Percentiles rank a stretch among this genome's conserved stretches.
Evolutionary conservation across 2,797 vertebrate genomes (phyloP).

Genomic region (Dicrostonyx torquatus): DNA sequence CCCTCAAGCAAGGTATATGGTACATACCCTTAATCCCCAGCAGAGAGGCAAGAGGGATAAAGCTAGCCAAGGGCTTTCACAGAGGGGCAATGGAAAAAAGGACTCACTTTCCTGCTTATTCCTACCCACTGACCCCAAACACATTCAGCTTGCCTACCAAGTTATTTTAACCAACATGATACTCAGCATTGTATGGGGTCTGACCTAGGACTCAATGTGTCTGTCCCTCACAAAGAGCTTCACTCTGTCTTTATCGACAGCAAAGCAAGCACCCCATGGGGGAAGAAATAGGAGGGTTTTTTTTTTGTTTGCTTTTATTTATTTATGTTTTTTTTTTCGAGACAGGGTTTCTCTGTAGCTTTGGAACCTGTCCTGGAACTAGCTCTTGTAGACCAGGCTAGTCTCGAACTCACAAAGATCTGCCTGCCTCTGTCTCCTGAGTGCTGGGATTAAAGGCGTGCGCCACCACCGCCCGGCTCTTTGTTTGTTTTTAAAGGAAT

Average conservation of each 20-base stretch:
- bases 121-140: not conserved
- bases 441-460: too few relatives aligned
- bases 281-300: too few relatives aligned
- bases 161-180: too few relatives aligned
- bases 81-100: not conserved
- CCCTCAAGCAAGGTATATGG: not conserved
- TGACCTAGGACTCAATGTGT: not conserved
- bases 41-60: not conserved
- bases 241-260: not conserved
- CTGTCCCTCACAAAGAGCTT: not conserved
- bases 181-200: not conserved
- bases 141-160: not conserved
- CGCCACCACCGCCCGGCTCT: too few relatives aligned
- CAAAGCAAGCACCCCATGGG: not conserved
- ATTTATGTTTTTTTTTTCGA: too few relatives aligned
- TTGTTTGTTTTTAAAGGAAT: too few relatives aligned
- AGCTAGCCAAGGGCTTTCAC: not conserved
- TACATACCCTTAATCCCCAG: not conserved
- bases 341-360: too few relatives aligned
- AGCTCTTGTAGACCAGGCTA: too few relatives aligned
- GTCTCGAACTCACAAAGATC: too few relatives aligned
- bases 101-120: not conserved
- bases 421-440: too few relatives aligned
- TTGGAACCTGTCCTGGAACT: too few relatives aligned
- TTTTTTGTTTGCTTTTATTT: too few relatives aligned